Evolutionary conservation across 2,888 invertebrate species (phyloP).

Genomic region (Sabatieria punctata): DNA sequence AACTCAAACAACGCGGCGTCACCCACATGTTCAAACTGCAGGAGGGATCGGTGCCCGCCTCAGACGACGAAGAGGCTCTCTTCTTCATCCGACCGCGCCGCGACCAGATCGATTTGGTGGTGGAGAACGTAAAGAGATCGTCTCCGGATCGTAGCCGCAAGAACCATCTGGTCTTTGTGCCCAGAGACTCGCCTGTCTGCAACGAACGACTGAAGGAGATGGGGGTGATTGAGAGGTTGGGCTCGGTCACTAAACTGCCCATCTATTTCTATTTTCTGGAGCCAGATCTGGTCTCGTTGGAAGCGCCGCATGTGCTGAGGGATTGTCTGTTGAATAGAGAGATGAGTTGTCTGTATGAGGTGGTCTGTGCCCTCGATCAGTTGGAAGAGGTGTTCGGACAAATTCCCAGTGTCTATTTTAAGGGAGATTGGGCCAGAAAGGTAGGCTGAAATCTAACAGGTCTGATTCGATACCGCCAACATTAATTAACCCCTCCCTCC

Average conservation of each 20-base stretch:
- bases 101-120: neutral
- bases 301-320: neutral
- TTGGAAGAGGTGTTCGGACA: conserved; percentile 4
- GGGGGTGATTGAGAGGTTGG: neutral
- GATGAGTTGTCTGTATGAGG: neutral
- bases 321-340: neutral
- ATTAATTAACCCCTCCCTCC: too few relatives aligned
- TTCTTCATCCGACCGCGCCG: conserved; percentile 1
- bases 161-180: conserved; percentile 7
- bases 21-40: neutral
- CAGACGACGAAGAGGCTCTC: conserved; percentile 2
- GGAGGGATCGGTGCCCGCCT: neutral
- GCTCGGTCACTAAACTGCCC: conserved; percentile 4
- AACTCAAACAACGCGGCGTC: neutral
- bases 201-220: conserved; percentile 4
- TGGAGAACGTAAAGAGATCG: neutral
- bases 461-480: too few relatives aligned
- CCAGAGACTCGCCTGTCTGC: neutral
- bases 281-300: conserved; percentile 6
- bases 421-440: conserved; percentile 5
- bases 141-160: neutral
- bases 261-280: conserved; percentile 5
- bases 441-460: neutral
- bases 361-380: neutral
- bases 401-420: conserved; percentile 1